Evolutionary conservation across 2,888 invertebrate genomes (phyloP).

Genomic region (Ichneumoninae sp.): DNA sequence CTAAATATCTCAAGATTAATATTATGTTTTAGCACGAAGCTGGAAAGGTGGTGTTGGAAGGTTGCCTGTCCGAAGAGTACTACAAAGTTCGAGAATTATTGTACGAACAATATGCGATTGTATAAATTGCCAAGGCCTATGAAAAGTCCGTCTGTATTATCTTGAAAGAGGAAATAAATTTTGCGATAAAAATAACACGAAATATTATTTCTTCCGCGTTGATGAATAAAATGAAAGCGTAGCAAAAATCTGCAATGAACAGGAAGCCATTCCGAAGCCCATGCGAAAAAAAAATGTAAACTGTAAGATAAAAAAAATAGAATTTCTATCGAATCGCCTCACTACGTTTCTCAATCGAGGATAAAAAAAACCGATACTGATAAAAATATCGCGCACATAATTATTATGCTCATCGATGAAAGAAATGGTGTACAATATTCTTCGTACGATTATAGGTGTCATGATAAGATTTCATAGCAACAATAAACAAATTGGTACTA

Average conservation of each 20-base stretch:
- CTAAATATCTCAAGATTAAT: slow-evolving; percentile 45
- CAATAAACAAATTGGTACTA: background rate
- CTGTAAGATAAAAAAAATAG: background rate
- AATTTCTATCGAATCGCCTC: background rate
- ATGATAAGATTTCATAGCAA: background rate
- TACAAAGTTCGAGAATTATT: slow-evolving; percentile 96
- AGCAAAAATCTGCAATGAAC: background rate
- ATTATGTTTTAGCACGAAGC: slow-evolving; percentile 90
- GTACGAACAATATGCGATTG: slow-evolving; percentile 98
- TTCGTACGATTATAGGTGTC: background rate
- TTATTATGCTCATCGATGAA: background rate
- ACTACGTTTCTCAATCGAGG: background rate
- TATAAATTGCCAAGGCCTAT: slow-evolving; percentile 86
- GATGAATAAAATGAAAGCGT: background rate
- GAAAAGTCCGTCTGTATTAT: slow-evolving; percentile 35
- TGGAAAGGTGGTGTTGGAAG: slow-evolving; percentile 96
- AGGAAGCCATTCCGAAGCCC: background rate
- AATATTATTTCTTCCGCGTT: background rate
- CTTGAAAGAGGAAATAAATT: slow-evolving; percentile 54
- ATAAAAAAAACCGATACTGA: background rate
- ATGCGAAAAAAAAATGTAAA: background rate
- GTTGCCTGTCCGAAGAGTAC: slow-evolving; percentile 97
- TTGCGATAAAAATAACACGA: slow-evolving; percentile 45
- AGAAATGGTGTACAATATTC: background rate
- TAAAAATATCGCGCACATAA: background rate